These are phyloP conservation scores for Megatriorchis doriae DNA, from an alignment of 2,113 vertebrate species.

Conservation along the genomic window DNA sequence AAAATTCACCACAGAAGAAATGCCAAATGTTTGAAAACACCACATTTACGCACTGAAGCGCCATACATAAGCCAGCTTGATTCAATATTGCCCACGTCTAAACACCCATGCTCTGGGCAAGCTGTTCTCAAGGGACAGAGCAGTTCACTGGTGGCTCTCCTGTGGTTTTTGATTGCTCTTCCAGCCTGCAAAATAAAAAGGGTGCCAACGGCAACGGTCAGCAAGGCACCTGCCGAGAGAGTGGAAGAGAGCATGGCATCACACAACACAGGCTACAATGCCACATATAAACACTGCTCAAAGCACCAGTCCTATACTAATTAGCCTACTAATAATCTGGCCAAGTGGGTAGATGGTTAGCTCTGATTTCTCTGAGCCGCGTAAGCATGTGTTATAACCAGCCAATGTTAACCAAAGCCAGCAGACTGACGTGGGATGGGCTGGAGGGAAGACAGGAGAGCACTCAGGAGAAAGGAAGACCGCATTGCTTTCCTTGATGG, in stretches of 20 bases:
- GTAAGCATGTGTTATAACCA: background rate
- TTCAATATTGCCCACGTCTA: background rate
- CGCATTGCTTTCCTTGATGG: rapidly evolving
- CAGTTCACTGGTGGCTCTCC: background rate
- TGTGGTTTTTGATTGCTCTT: background rate
- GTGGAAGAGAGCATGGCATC: rapidly evolving
- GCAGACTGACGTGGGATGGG: rapidly evolving
- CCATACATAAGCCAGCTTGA: background rate
- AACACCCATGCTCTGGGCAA: rapidly evolving
- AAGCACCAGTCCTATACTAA: background rate
- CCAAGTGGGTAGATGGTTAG: background rate
- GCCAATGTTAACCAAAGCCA: background rate
- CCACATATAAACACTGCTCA: rapidly evolving
- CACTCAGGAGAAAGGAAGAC: background rate
- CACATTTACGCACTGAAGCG: background rate
- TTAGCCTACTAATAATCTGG: background rate
- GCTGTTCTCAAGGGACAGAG: background rate
- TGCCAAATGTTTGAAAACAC: background rate
- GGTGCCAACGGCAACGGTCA: rapidly evolving
- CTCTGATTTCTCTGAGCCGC: background rate
- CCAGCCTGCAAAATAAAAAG: background rate
- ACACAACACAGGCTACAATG: background rate
- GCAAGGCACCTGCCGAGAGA: background rate
- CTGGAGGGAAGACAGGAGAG: background rate
- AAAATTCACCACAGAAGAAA: background rate